Evolutionary conservation across 2,113 vertebrate species (phyloP).

Genomic region (Heptranchias perlo): DNA sequence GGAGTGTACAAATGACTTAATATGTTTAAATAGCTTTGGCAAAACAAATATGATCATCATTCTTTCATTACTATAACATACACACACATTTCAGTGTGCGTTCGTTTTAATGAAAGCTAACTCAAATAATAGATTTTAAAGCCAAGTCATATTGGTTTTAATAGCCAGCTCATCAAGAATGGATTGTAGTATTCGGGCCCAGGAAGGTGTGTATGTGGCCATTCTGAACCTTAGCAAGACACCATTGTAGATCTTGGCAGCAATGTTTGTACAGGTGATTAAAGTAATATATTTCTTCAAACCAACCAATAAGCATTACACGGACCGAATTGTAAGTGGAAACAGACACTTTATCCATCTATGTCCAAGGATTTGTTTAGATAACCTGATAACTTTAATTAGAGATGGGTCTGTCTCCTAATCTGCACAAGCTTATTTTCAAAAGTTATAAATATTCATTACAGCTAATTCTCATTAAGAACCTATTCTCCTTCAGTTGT

Average conservation of each 20-base stretch:
- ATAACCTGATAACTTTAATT: background rate
- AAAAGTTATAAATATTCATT: background rate
- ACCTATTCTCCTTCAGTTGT: background rate
- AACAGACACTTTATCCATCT: background rate
- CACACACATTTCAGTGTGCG: no score
- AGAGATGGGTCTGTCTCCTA: background rate
- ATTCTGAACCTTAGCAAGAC: background rate
- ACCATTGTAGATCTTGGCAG: background rate
- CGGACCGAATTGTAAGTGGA: background rate
- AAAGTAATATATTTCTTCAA: background rate
- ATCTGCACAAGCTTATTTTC: background rate
- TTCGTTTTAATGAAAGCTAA: no score
- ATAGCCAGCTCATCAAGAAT: background rate
- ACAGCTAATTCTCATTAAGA: background rate
- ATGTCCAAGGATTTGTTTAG: background rate
- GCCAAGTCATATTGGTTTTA: no score
- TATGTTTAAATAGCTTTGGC: background rate
- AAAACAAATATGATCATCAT: background rate
- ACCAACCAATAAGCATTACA: conserved; percentile 1
- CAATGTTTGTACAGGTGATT: background rate
- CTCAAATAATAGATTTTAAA: no score
- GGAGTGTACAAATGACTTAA: background rate
- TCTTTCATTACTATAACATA: no score
- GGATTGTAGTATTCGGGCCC: background rate
- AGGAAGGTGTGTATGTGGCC: background rate